Base-by-base conservation (phyloP, 2,113 vertebrate genomes). In the Hippocampus guttulatus region DNA sequence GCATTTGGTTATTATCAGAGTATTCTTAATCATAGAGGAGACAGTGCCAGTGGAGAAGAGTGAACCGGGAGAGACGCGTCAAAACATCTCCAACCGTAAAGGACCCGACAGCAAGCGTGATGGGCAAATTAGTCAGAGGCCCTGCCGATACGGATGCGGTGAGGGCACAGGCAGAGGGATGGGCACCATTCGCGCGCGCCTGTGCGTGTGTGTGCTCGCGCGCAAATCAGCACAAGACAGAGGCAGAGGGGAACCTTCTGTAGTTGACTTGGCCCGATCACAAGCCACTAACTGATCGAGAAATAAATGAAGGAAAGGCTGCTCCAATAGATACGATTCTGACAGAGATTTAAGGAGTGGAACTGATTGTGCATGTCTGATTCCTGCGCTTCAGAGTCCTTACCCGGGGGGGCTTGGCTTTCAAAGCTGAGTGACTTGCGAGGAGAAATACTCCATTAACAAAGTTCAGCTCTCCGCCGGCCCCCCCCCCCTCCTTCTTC, bases 291-390 rank as follows among this genome's bases (percentile, higher is more conserved):
- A 93, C 91, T 92, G 92, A 93, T 93, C 79, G 88, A 92, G 90
- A 92, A 92, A 92, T 92, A 90, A 91, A 91, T 92, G 89, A 91
- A 92, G 91, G 90, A 88, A 86, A 91, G 85, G 85, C 91, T 93
- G 92, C 91, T 90, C 89, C 83, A 91, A 91, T 90, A 92, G 92
- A 93, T 92, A 92, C 89, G 92, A 91, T 93, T 93, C 91, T 92
- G 89, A 85, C 84, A 87, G 74, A 92, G 91, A 90, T 93, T 92
- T 93, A 91, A 92, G 89, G 91, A 92, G 89, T 92, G 92, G 91
- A 93, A 93, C 90, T 91, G 91, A 92, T 91, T 91, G 91, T 93
- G 91, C 90, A 92, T 92, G 92, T 93, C 91, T 92, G 91, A 93
- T 91, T 91, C 85, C 84, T 88, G 89, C 81, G 89, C 91, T 92